Percentiles rank a stretch among this genome's conserved stretches.
These are phyloP conservation scores for Microctonus hyperodae DNA, from an alignment of 2,888 invertebrate species.

Conservation along the genomic window DNA sequence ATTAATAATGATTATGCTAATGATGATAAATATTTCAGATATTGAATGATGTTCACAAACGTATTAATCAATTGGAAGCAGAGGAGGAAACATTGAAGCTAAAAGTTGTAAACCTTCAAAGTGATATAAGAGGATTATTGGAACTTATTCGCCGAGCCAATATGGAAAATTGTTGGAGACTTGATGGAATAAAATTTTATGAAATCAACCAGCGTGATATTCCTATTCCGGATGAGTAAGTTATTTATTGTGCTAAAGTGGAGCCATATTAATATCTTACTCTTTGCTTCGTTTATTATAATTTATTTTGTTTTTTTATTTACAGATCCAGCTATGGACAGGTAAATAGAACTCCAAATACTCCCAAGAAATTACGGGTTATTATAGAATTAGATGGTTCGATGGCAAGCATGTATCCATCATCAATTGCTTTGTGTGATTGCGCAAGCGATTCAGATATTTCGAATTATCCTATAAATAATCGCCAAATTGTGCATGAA, in stretches of 20 bases:
- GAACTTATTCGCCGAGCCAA: constrained; percentile 66
- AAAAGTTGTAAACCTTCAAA: constrained; percentile 64
- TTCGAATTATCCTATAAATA: constrained; percentile 20
- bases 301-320: not conserved
- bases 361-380: constrained; percentile 45
- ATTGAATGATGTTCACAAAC: constrained; percentile 49
- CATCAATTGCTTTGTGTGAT: constrained; percentile 32
- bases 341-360: constrained; percentile 53
- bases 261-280: too few relatives aligned
- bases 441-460: constrained; percentile 18
- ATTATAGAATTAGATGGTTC: constrained; percentile 40
- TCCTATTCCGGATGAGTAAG: constrained; percentile 50
- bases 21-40: constrained; percentile 40
- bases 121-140: constrained; percentile 66
- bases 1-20: not conserved
- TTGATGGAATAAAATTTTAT: constrained; percentile 67
- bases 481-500: not conserved
- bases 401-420: constrained; percentile 16
- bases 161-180: constrained; percentile 65
- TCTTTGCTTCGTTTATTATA: not conserved
- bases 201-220: constrained; percentile 61
- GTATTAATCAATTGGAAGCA: constrained; percentile 47
- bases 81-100: constrained; percentile 60
- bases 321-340: constrained; percentile 52
- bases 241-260: too few relatives aligned